phyloP scores from a whole-genome alignment of 1,140 invertebrate species.

The Batillaria attramentaria region DNA sequence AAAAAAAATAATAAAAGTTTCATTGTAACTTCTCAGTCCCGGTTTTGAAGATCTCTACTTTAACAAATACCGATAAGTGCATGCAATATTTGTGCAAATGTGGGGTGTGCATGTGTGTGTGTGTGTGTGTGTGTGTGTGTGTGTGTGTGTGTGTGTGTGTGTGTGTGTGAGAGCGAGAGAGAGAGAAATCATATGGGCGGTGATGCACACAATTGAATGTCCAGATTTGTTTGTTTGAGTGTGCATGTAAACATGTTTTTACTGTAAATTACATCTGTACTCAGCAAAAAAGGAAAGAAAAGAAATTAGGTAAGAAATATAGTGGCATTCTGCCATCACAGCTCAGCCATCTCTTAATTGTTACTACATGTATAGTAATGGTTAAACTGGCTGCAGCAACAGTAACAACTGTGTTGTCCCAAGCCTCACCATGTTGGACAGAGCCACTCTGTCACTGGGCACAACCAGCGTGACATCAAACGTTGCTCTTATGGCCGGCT shows the following conservation, averaged over 20 bases:
- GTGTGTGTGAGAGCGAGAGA: neutral
- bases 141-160: constrained; percentile 6
- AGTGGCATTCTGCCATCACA: no score
- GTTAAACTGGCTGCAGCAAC: no score
- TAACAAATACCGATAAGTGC: no score
- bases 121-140: neutral
- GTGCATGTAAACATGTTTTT: no score
- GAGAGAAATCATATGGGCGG: no score
- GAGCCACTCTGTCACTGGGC: constrained; percentile 79
- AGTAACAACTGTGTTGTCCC: no score
- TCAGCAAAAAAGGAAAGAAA: neutral
- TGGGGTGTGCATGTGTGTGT: neutral
- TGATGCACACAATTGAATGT: no score
- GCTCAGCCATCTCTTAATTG: no score
- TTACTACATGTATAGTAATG: no score
- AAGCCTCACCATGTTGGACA: constrained; percentile 91
- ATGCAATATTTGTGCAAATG: neutral
- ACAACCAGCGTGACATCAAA: constrained; percentile 91
- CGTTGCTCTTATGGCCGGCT: constrained; percentile 93
- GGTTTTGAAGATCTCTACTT: no score
- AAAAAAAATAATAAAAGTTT: neutral
- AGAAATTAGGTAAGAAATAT: neutral
- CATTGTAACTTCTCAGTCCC: neutral
- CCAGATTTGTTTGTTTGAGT: no score
- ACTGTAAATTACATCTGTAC: neutral